Evolutionary conservation across 2,888 invertebrate genomes (phyloP).

Genomic region (Drosophila colorata): DNA sequence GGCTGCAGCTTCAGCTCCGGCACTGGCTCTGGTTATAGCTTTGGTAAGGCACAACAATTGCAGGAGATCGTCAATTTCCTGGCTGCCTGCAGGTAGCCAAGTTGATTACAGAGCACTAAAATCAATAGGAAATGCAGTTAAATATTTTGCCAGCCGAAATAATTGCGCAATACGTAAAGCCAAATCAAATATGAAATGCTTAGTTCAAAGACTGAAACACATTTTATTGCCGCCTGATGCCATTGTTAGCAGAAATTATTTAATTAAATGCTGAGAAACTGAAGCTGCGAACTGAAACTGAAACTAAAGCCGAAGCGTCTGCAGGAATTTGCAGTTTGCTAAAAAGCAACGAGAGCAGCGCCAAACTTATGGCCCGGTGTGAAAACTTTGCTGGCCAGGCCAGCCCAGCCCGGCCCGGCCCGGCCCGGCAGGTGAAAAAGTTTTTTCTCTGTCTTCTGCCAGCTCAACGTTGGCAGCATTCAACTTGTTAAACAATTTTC

Average conservation of each 20-base stretch:
- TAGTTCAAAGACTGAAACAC: constrained; percentile 11
- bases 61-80: constrained; percentile 79
- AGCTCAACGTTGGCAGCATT: constrained; percentile 56
- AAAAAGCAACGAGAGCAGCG: constrained; percentile 51
- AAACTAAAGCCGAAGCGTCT: constrained; percentile 31
- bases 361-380: constrained; percentile 71
- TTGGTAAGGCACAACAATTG: constrained; percentile 62
- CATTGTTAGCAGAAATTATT: constrained; percentile 69
- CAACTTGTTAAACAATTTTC: constrained; percentile 80
- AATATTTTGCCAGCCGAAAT: constrained; percentile 78
- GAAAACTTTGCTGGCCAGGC: constrained; percentile 58
- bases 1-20: constrained; percentile 22
- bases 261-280: constrained; percentile 68
- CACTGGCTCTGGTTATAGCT: constrained; percentile 1
- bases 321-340: constrained; percentile 38
- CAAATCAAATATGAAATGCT: constrained; percentile 65
- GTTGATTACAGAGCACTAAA: constrained; percentile 77
- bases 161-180: constrained; percentile 55
- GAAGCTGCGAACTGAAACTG: constrained; percentile 39
- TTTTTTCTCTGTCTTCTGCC: constrained; percentile 3
- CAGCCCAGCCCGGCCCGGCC: neutral
- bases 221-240: constrained; percentile 46
- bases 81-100: constrained; percentile 67
- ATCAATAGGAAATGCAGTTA: constrained; percentile 81
- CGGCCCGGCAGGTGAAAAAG: constrained; percentile 49